Evolutionary conservation across 2,888 invertebrate species (phyloP), one percentile per base, ranked within the genome.

Genomic region (Phyllotreta cruciferae): DNA sequence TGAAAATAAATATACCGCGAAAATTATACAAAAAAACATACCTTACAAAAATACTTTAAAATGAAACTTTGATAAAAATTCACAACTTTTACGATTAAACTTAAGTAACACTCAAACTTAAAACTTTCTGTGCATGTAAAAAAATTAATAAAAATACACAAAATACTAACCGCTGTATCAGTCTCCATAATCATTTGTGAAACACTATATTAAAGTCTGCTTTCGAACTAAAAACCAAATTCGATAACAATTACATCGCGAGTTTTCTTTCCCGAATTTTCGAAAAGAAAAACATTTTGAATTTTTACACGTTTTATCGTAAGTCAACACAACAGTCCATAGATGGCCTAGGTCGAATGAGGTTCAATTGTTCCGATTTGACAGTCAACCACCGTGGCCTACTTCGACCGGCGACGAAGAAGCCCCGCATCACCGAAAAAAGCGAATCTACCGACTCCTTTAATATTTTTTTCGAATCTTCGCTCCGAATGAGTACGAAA

Each of bases 151-250:
- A 63, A 35, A 13, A 8, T 14, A 42, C 24, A n/a, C 11, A 42
- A 3, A 62, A 60, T 74, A 74, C 74, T 60, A 66, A 74, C 74
- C 72, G 74, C 74, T 55, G 71, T 67, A 60, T 74, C 74, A 52
- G 73, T 67, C 64, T 74, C 74, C 74, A 74, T 74, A 50, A 57
- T 57, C 64, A 63, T 60, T 61, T 44, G 50, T 62, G 54, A 54
- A 38, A 38, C 58, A 65, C 64, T 50, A 56, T 10, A 39, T 50
- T 56, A 36, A 41, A 37, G 53, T 42, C 53, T 42, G 36, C 49
- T 53, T 55, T 24, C 24, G 37, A 41, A 34, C 38, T 47, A 63
- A 50, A 58, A 50, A 60, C 63, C 50, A 56, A n/a, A 38, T n/a
- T 41, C 13, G 35, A 60, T 24, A 24, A 3, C 24, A 61, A 37